Evolutionary conservation across 1,140 invertebrate species (phyloP).

Genomic region (Pachypsylla venusta): DNA sequence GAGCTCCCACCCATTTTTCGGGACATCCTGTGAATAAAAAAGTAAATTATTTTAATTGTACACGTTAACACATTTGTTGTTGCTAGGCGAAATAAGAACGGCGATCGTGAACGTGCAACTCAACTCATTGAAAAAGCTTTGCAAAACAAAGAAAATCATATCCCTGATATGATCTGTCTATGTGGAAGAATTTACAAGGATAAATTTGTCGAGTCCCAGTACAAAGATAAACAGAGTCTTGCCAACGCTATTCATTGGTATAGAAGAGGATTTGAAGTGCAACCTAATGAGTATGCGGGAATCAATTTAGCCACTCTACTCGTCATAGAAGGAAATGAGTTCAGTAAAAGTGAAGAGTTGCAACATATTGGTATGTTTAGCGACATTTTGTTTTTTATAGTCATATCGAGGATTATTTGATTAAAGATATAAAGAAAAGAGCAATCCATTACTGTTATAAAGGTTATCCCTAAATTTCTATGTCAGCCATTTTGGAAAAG

Average conservation of each 20-base stretch:
- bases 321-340: conserved; percentile 94
- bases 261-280: conserved; percentile 87
- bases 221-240: conserved; percentile 74
- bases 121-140: conserved; percentile 79
- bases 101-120: conserved; percentile 86
- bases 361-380: conserved; percentile 56
- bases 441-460: no score
- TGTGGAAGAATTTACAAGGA: conserved; percentile 99
- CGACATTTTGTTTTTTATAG: conserved; percentile 12
- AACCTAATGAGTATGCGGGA: conserved; percentile 97
- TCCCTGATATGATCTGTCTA: conserved; percentile 94
- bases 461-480: no score
- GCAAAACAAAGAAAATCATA: conserved; percentile 82
- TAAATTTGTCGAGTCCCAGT: conserved; percentile 91
- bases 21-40: no score
- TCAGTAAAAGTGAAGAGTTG: conserved; percentile 76
- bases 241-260: conserved; percentile 96
- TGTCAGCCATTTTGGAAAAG: no score
- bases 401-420: no score
- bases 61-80: no score
- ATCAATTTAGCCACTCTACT: conserved; percentile 96
- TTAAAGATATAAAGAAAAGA: no score
- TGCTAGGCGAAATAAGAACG: conserved; percentile 71
- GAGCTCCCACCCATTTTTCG: no score
- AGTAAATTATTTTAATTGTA: no score